Conservation (phyloP, 2,797 vertebrate species). For the Acridotheres tristis region DNA sequence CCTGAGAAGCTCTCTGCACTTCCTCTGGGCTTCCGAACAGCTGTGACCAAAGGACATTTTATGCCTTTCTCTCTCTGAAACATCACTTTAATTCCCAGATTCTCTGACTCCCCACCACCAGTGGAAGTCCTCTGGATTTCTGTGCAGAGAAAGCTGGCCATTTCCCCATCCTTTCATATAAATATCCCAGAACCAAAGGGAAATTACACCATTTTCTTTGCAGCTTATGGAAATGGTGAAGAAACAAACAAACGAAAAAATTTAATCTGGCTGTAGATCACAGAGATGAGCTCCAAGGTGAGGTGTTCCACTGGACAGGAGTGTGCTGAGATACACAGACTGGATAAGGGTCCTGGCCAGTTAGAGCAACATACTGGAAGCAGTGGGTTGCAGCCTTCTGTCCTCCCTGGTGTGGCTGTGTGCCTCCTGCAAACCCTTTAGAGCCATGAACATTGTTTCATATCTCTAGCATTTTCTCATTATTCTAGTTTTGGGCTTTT, state of each 20-base stretch:
- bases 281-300: neutral
- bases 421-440: neutral
- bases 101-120: neutral
- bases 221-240: neutral
- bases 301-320: neutral
- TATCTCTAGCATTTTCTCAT: neutral
- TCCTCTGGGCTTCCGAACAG: neutral
- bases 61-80: neutral
- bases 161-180: neutral
- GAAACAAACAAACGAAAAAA: neutral
- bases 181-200: neutral
- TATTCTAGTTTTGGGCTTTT: fast-evolving
- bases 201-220: neutral
- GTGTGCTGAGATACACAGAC: neutral
- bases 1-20: neutral
- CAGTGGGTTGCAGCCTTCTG: neutral
- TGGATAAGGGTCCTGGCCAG: neutral
- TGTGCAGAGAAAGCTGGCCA: neutral
- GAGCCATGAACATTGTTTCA: neutral
- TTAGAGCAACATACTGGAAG: fast-evolving
- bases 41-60: neutral
- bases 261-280: neutral
- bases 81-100: neutral
- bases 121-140: neutral
- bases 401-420: neutral